These are phyloP conservation scores for Bimastos eiseni DNA, from an alignment of 2,888 invertebrate species.

Conservation along the genomic window DNA sequence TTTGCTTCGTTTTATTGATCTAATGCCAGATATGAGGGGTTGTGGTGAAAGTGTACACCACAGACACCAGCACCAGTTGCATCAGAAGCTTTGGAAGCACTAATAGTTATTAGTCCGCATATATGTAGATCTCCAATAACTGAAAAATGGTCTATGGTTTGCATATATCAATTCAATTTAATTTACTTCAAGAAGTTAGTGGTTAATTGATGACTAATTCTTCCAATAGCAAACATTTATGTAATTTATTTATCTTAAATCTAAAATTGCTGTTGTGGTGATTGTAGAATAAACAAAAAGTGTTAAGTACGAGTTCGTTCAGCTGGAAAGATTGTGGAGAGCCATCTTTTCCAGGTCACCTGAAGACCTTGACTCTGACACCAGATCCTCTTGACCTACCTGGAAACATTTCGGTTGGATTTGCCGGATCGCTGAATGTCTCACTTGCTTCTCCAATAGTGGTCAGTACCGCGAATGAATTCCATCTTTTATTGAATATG, in stretches of 20 bases:
- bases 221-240: neutral
- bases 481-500: neutral
- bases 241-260: neutral
- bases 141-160: no score
- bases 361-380: conserved; percentile 37
- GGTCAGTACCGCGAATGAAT: conserved; percentile 30
- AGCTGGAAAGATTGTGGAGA: conserved; percentile 38
- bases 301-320: conserved; percentile 19
- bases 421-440: conserved; percentile 31
- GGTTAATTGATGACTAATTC: neutral
- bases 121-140: no score
- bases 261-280: neutral
- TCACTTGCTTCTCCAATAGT: conserved; percentile 38
- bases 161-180: neutral
- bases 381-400: conserved; percentile 44
- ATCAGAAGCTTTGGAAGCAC: no score
- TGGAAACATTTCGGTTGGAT: conserved; percentile 38
- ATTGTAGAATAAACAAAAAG: neutral
- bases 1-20: no score
- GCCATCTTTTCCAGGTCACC: conserved; percentile 31
- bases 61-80: no score
- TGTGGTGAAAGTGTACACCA: no score
- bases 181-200: neutral
- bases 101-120: no score
- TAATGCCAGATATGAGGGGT: no score